These are phyloP conservation scores for Andrena chrysosceles DNA, from an alignment of 2,888 invertebrate genomes.

Conservation along the genomic window DNA sequence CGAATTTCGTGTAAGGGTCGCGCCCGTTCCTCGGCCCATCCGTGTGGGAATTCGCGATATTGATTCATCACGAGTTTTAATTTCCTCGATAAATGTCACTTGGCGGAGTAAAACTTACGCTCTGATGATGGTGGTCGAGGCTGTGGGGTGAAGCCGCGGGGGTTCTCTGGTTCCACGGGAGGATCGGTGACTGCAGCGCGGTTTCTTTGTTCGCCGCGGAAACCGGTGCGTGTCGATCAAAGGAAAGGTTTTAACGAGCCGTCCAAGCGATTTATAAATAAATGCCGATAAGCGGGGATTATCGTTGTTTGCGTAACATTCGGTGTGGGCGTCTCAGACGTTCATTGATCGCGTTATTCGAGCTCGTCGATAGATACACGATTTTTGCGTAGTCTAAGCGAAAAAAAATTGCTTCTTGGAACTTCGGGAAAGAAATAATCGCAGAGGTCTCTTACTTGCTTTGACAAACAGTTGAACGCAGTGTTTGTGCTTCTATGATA, in stretches of 20 bases:
- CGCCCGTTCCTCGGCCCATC: neutral
- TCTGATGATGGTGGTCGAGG: neutral
- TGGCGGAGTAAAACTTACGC: neutral
- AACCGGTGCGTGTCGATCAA: constrained; percentile 40
- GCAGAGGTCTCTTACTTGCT: too few species aligned
- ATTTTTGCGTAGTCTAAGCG: constrained; percentile 12
- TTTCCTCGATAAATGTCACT: neutral
- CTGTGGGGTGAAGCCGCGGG: neutral
- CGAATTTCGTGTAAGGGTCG: constrained; percentile 52
- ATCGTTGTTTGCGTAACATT: constrained; percentile 75
- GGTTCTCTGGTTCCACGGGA: constrained; percentile 7
- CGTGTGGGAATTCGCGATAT: constrained; percentile 27
- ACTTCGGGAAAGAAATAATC: too few species aligned
- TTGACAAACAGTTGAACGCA: constrained; percentile 26
- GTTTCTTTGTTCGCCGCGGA: constrained; percentile 28
- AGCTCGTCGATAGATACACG: constrained; percentile 33
- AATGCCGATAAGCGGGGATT: constrained; percentile 71
- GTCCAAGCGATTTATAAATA: constrained; percentile 65
- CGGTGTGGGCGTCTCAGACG: constrained; percentile 75
- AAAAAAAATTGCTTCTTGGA: neutral
- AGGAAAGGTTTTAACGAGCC: constrained; percentile 36
- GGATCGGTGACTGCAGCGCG: neutral
- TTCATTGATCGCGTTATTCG: constrained; percentile 66
- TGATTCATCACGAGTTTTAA: neutral
- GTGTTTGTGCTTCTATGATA: constrained; percentile 53